Percentiles rank a stretch among this genome's conserved stretches.
Evolutionary conservation across 2,113 vertebrate genomes (phyloP).

Genomic region (Austrofundulus limnaeus): DNA sequence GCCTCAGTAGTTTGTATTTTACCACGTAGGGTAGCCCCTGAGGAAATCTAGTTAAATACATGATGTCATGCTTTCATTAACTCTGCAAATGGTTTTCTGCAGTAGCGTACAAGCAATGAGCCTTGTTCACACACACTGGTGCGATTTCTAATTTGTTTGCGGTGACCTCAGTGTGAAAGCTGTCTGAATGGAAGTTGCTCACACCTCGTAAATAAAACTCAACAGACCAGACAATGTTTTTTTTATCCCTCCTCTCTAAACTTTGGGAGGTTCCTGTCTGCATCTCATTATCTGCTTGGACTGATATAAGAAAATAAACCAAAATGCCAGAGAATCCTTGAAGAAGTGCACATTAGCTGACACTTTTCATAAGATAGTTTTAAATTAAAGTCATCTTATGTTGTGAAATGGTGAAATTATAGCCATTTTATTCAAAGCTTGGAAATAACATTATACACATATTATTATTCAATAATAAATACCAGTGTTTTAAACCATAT

Average conservation of each 20-base stretch:
- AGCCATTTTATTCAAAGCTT: too few relatives aligned
- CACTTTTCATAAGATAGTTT: too few relatives aligned
- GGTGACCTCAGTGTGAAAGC: conserved; percentile 51
- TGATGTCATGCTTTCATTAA: conserved; percentile 42
- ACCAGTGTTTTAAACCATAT: too few relatives aligned
- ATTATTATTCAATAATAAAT: too few relatives aligned
- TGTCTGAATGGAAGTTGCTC: conserved; percentile 37
- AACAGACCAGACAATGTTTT: conserved; percentile 33
- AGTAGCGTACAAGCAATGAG: conserved; percentile 10
- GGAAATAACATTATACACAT: too few relatives aligned
- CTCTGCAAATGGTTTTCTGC: conserved; percentile 38
- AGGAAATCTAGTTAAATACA: conserved; percentile 25
- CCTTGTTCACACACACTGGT: conserved; percentile 42
- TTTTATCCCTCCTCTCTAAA: not conserved
- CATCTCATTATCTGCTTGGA: conserved; percentile 20
- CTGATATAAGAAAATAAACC: conserved; percentile 39
- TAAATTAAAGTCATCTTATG: too few relatives aligned
- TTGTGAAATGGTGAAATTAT: too few relatives aligned
- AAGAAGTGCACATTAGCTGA: too few relatives aligned
- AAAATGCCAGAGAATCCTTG: too few relatives aligned
- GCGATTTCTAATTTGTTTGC: conserved; percentile 40
- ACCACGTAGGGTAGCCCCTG: conserved; percentile 13
- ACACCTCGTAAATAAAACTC: conserved; percentile 53
- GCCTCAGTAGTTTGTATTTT: conserved; percentile 12
- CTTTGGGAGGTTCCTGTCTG: conserved; percentile 9